These are phyloP conservation scores for Pollicipes pollicipes DNA, from an alignment of 1,140 invertebrate species.

Conservation along the genomic window DNA sequence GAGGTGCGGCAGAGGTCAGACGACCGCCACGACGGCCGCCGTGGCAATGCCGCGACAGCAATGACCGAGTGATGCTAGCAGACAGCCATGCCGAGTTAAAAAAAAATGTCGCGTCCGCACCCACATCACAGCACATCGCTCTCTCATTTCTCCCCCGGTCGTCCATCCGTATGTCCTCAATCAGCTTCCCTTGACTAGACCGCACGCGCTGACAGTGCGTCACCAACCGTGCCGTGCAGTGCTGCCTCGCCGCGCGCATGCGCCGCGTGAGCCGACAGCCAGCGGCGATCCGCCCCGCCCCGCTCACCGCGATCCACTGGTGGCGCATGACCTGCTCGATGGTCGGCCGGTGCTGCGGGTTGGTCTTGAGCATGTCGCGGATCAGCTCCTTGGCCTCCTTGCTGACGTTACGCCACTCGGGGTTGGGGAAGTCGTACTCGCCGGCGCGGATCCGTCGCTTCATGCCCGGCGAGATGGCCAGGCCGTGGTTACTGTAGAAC, in stretches of 20 bases:
- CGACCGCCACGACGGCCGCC: no score
- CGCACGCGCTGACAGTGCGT: not conserved
- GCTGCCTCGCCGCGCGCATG: not conserved
- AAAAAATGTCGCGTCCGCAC: no score
- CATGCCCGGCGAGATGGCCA: conserved; percentile 98
- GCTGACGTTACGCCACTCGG: conserved; percentile 91
- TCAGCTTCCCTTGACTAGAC: not conserved
- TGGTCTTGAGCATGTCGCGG: conserved; percentile 75
- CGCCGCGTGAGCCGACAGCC: no score
- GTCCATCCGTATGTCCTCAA: no score
- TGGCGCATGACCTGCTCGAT: conserved; percentile 82
- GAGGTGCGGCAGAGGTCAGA: no score
- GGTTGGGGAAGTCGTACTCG: conserved; percentile 91
- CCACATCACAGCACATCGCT: no score
- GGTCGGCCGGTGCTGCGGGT: conserved; percentile 68
- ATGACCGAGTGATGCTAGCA: no score
- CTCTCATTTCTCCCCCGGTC: no score
- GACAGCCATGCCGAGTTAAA: no score
- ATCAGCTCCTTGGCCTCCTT: conserved; percentile 89
- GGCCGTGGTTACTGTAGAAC: conserved; percentile 91
- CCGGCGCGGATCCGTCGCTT: conserved; percentile 85
- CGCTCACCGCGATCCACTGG: conserved; percentile 70
- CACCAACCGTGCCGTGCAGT: not conserved
- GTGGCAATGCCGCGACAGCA: no score
- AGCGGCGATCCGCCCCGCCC: no score